Evolutionary conservation across 2,888 invertebrate species (phyloP), one percentile per base, ranked within the genome.

Genomic region (Calliopum simillimum): DNA sequence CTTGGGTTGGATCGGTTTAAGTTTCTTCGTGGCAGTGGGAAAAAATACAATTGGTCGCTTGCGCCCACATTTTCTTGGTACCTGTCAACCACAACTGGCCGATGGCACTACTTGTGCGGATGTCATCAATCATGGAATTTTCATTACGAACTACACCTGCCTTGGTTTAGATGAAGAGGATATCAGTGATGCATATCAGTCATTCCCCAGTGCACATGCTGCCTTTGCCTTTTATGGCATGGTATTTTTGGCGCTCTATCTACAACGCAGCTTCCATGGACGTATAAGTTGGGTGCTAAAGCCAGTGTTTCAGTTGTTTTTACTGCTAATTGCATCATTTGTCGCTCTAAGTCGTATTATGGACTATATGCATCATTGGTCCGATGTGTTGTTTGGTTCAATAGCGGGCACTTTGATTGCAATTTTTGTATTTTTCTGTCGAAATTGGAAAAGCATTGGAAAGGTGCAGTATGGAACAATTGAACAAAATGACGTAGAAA

Each of bases 331-430:
- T 83, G 93, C 96, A 44, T 91, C 93, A 90, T 94, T 91, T 86
- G 94, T 95, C 4, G 92, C 93, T 59, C 90, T 98, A 88, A 93
- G 96, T 72, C 90, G 98, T 64, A 91, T 99, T 56, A 95, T 95
- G 11, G 95, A 99, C 88, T 95, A 98, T 88, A 98, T 98, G 85
- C 98, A 99, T 87, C 98, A 98, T 83, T 97, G 97, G 96, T 97
- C 95, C 83, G 98, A 99, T 87, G 98, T 98, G 4, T 87, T 97
- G 51, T 92, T 91, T 71, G 98, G 98, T 1, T 88, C 91, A 76
- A 79, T 88, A 68, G 88, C 94, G 75, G 95, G 95, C 21, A 83
- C 89, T 61, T 79, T 89, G 46, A 88, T 88, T 73, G 93, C 94
- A 74, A 78, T 92, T 33, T 33, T 33, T 1, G 8, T 33, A 1